These are phyloP conservation scores for Eupithecia exiguata DNA, from an alignment of 2,888 invertebrate genomes.

Conservation along the genomic window DNA sequence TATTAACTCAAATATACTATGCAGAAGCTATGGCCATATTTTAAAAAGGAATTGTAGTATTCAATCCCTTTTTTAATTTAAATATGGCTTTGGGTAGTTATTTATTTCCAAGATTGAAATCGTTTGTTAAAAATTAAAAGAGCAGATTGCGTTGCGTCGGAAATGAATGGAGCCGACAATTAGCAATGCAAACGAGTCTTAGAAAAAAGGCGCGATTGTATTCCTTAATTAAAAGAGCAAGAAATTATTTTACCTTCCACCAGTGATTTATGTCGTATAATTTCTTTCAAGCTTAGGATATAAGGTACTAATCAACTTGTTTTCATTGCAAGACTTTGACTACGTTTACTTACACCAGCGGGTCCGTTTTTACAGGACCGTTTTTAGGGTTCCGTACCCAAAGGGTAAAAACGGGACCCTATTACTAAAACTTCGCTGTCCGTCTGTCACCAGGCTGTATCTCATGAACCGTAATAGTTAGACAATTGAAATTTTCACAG, in stretches of 20 bases:
- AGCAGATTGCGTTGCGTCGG: conserved; percentile 50
- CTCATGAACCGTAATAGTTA: too few species aligned
- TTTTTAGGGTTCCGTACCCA: too few species aligned
- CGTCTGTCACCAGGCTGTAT: too few species aligned
- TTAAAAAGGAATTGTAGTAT: background rate
- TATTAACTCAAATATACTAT: background rate
- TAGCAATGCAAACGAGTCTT: conserved; percentile 66
- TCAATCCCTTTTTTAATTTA: too few species aligned
- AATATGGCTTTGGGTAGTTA: too few species aligned
- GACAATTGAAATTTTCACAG: too few species aligned
- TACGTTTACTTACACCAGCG: too few species aligned
- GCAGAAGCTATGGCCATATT: background rate
- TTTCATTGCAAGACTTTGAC: background rate
- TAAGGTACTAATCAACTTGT: background rate
- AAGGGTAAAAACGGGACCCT: too few species aligned
- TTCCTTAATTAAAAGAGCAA: conserved; percentile 50
- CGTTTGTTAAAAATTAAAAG: conserved; percentile 44
- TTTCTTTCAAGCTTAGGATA: background rate
- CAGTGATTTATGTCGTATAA: background rate
- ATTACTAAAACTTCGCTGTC: too few species aligned
- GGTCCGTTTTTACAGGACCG: too few species aligned
- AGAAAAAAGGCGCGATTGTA: conserved; percentile 50
- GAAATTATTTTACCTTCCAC: conserved; percentile 9
- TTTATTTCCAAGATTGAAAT: conserved; percentile 22
- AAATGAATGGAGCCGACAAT: conserved; percentile 60